Conservation (phyloP, 2,113 vertebrate species). For the Crotophaga sulcirostris region DNA sequence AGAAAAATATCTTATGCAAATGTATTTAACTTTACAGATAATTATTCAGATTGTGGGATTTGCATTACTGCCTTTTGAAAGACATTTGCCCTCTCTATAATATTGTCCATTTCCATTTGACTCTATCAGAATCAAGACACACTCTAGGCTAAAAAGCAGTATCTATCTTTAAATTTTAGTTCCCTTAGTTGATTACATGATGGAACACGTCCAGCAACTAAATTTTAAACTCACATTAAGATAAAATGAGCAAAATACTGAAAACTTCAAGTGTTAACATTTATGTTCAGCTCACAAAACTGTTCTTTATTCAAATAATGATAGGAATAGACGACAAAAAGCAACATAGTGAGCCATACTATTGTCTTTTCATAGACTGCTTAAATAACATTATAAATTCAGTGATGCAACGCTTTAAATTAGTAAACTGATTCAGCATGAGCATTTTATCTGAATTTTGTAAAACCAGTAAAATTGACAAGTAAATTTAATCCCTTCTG, state of each 20-base stretch:
- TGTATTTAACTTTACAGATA: neutral
- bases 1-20: neutral
- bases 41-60: neutral
- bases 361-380: neutral
- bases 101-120: neutral
- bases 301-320: neutral
- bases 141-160: neutral
- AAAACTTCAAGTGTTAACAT: neutral
- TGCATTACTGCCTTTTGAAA: neutral
- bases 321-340: neutral
- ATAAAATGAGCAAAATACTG: neutral
- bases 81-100: neutral
- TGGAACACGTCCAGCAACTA: neutral
- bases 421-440: neutral
- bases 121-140: neutral
- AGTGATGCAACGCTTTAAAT: neutral
- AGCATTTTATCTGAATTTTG: neutral
- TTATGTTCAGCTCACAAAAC: neutral
- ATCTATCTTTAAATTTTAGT: neutral
- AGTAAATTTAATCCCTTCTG: neutral
- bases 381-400: neutral
- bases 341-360: neutral
- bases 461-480: neutral
- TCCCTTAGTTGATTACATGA: neutral
- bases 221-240: neutral